These are phyloP conservation scores for Anguilla marmorata DNA, from an alignment of 2,797 vertebrate genomes.

Conservation along the genomic window DNA sequence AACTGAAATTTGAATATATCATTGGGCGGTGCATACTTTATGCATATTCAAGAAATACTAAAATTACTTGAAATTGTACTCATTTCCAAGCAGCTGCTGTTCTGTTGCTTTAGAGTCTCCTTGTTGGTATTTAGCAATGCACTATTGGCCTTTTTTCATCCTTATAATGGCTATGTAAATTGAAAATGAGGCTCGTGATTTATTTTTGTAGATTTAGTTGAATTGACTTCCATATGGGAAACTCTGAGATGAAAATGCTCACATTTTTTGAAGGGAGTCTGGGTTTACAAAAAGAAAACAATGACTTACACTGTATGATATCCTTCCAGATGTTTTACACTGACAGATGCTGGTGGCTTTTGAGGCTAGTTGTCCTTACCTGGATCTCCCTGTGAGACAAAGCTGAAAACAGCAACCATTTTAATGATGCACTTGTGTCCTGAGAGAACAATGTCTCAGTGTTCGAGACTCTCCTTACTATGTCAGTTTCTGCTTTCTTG, in stretches of 20 bases:
- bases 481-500: neutral
- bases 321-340: constrained; percentile 79
- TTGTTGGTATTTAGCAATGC: neutral
- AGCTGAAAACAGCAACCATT: constrained; percentile 68
- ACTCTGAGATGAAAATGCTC: constrained; percentile 75
- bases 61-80: neutral
- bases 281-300: constrained; percentile 78
- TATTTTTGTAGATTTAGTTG: constrained; percentile 61
- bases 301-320: constrained; percentile 72
- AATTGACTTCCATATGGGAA: constrained; percentile 51
- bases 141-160: neutral
- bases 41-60: neutral
- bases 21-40: neutral
- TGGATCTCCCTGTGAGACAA: constrained; percentile 63
- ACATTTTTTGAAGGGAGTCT: constrained; percentile 67
- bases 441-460: too few species aligned
- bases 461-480: neutral
- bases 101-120: neutral
- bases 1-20: neutral
- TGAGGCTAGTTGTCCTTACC: constrained; percentile 66
- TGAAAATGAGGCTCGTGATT: constrained; percentile 53
- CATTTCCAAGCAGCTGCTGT: neutral
- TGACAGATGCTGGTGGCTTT: constrained; percentile 76
- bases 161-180: constrained; percentile 32
- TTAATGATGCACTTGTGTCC: constrained; percentile 42